Evolutionary conservation across 1,140 invertebrate species (phyloP).

Genomic region (Holotrichia oblita): DNA sequence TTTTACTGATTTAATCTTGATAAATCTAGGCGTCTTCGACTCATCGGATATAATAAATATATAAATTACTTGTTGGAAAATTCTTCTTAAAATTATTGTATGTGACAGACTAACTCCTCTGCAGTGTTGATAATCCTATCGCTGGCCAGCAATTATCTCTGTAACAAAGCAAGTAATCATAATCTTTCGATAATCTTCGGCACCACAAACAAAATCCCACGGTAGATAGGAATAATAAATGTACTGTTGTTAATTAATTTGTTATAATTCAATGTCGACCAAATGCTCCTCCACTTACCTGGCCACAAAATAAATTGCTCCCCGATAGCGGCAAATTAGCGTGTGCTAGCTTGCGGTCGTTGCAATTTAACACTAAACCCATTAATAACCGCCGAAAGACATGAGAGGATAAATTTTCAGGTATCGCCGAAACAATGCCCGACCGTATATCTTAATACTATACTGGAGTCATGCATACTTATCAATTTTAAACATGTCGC

Average conservation of each 20-base stretch:
- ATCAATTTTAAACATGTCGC: slow-evolving; percentile 18
- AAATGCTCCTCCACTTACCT: background rate
- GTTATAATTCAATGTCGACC: background rate
- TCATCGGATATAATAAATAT: too few relatives aligned
- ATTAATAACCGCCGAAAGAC: slow-evolving; percentile 28
- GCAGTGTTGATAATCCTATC: too few relatives aligned
- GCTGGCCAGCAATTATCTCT: too few relatives aligned
- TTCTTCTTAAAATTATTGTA: too few relatives aligned
- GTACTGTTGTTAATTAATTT: slow-evolving; percentile 1
- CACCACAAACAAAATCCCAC: too few relatives aligned
- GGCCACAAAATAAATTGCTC: slow-evolving; percentile 16
- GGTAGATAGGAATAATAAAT: background rate
- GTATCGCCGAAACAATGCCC: slow-evolving; percentile 4
- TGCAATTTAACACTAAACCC: slow-evolving; percentile 22
- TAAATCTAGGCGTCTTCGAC: too few relatives aligned
- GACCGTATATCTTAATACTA: slow-evolving; percentile 20
- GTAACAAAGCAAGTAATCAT: too few relatives aligned
- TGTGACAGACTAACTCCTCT: too few relatives aligned
- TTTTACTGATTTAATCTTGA: too few relatives aligned
- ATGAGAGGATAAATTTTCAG: slow-evolving; percentile 20
- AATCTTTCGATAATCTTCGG: too few relatives aligned
- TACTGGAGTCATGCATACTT: slow-evolving; percentile 15
- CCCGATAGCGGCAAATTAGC: slow-evolving; percentile 27
- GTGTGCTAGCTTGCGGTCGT: slow-evolving; percentile 4
- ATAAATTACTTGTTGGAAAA: too few relatives aligned